Conservation (phyloP, 2,888 invertebrate species). For the Mesorhabditis sp. region DNA sequence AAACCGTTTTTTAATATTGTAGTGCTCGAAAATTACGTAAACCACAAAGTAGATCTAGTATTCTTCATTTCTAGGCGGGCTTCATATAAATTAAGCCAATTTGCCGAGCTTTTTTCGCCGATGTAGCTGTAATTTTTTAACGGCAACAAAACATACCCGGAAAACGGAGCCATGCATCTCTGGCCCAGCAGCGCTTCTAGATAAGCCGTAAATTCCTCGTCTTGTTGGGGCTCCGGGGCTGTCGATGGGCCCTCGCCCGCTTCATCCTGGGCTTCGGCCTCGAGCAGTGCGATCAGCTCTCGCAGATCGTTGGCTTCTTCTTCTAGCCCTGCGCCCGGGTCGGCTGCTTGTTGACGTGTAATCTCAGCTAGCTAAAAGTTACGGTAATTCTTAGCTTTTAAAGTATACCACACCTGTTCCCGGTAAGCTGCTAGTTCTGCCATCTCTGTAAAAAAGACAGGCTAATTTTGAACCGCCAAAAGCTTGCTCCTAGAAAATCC, state of each 20-base stretch:
- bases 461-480: neutral
- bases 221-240: neutral
- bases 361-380: neutral
- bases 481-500: no score
- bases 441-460: neutral
- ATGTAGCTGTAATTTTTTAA: no score
- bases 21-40: neutral
- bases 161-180: constrained; percentile 21
- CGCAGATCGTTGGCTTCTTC: constrained; percentile 18
- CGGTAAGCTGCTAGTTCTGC: constrained; percentile 13
- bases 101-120: no score
- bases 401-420: neutral
- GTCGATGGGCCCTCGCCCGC: neutral
- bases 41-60: neutral
- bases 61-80: neutral
- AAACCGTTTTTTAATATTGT: no score
- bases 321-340: no score
- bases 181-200: constrained; percentile 20
- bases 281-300: constrained; percentile 24
- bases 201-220: neutral
- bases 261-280: constrained; percentile 11
- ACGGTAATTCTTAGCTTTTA: neutral
- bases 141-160: neutral
- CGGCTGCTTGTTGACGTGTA: no score
- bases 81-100: no score